Conservation (phyloP, 2,797 vertebrate genomes). For the Hybognathus amarus region DNA sequence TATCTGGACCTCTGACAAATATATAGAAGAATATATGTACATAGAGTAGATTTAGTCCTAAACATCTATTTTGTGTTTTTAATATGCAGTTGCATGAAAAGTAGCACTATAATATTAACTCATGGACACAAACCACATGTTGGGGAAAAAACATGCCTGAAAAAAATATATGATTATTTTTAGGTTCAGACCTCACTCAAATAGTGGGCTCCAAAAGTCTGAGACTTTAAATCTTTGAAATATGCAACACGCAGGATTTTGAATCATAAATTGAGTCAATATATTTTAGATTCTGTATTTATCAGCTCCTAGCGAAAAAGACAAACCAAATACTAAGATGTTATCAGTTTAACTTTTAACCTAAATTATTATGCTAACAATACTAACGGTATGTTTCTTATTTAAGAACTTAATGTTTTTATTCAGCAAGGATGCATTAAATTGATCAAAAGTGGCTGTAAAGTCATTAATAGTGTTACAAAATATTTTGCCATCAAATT, state of each 20-base stretch:
- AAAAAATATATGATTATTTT: background rate
- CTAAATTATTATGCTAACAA: background rate
- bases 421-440: background rate
- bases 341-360: background rate
- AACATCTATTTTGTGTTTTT: slow-evolving; percentile 47
- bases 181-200: background rate
- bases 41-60: slow-evolving; percentile 42
- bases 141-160: background rate
- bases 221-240: slow-evolving; percentile 1
- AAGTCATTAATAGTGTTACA: background rate
- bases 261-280: background rate
- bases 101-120: slow-evolving; percentile 44
- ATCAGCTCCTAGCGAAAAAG: background rate
- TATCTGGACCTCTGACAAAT: slow-evolving; percentile 27
- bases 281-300: background rate
- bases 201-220: background rate
- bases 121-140: background rate
- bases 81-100: slow-evolving; percentile 32
- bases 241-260: background rate
- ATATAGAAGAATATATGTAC: slow-evolving; percentile 23
- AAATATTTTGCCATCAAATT: background rate
- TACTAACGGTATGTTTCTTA: background rate
- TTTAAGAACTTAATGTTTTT: background rate
- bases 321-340: background rate
- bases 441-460: background rate